These are phyloP conservation scores for Sebastes taczanowskii DNA, from an alignment of 2,797 vertebrate species.

Conservation along the genomic window DNA sequence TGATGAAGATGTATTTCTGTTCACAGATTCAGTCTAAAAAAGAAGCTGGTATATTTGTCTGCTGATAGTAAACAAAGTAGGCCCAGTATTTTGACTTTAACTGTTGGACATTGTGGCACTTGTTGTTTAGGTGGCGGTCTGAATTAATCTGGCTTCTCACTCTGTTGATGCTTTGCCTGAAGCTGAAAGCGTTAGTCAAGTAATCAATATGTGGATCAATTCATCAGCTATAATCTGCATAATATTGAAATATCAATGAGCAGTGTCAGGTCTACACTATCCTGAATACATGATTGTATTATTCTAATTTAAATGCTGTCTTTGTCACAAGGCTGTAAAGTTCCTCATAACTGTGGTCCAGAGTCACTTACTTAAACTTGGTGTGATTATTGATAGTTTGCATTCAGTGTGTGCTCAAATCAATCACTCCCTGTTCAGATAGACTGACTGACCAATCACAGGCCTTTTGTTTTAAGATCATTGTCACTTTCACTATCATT, in stretches of 20 bases:
- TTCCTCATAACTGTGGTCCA: not conserved
- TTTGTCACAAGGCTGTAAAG: not conserved
- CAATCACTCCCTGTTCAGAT: not conserved
- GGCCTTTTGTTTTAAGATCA: not conserved
- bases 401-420: not conserved
- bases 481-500: not conserved
- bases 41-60: not conserved
- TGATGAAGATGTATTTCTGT: not conserved
- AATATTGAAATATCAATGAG: not conserved
- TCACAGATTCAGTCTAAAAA: not conserved
- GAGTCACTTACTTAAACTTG: not conserved
- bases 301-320: not conserved
- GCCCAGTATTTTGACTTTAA: not conserved
- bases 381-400: not conserved
- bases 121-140: not conserved
- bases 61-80: not conserved
- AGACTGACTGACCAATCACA: not conserved
- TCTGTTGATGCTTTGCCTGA: not conserved
- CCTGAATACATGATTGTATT: not conserved
- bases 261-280: not conserved
- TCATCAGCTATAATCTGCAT: not conserved
- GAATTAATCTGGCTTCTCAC: not conserved
- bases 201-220: not conserved
- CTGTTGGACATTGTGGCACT: not conserved
- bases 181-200: not conserved